These are phyloP conservation scores for Monoplex corrugatus DNA, from an alignment of 2,888 invertebrate genomes.

Conservation along the genomic window DNA sequence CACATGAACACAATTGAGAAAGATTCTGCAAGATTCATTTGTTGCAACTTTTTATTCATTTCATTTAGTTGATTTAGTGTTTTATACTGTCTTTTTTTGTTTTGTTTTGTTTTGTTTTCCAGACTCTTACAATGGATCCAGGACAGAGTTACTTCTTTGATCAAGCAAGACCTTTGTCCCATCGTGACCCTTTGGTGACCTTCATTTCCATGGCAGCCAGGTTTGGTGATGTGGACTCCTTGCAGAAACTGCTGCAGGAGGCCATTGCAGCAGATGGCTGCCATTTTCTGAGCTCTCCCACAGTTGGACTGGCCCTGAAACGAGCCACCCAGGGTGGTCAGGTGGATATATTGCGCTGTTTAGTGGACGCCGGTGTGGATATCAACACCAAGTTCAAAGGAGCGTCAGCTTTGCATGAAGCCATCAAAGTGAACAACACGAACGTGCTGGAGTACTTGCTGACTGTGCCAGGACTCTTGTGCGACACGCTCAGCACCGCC, in stretches of 20 bases:
- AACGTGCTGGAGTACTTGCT: conserved; percentile 14
- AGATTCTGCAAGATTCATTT: too few relatives aligned
- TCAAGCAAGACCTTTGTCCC: conserved; percentile 2
- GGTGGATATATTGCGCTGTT: conserved; percentile 35
- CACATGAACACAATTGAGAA: too few relatives aligned
- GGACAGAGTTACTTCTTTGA: conserved; percentile 42
- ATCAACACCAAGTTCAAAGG: conserved; percentile 50
- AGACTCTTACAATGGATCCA: background rate
- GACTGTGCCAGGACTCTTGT: background rate
- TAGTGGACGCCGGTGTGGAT: conserved; percentile 38
- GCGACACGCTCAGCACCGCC: conserved; percentile 40
- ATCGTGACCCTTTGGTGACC: conserved; percentile 42
- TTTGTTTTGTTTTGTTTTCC: background rate
- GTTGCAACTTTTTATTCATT: background rate
- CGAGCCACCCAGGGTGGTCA: conserved; percentile 45
- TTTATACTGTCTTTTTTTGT: background rate
- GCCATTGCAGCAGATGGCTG: conserved; percentile 6
- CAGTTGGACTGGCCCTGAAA: conserved; percentile 41
- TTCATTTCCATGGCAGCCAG: conserved; percentile 49
- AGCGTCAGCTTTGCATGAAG: conserved; percentile 45
- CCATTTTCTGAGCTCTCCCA: conserved; percentile 28
- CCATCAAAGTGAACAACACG: conserved; percentile 42
- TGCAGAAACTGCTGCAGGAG: conserved; percentile 40
- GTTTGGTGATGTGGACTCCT: conserved; percentile 44
- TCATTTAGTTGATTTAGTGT: background rate